Percentiles rank a stretch among this genome's conserved stretches.
These are phyloP conservation scores for Oopsacas minuta DNA, from an alignment of 37 sponge, comb jelly and placozoan genomes.

Conservation along the genomic window DNA sequence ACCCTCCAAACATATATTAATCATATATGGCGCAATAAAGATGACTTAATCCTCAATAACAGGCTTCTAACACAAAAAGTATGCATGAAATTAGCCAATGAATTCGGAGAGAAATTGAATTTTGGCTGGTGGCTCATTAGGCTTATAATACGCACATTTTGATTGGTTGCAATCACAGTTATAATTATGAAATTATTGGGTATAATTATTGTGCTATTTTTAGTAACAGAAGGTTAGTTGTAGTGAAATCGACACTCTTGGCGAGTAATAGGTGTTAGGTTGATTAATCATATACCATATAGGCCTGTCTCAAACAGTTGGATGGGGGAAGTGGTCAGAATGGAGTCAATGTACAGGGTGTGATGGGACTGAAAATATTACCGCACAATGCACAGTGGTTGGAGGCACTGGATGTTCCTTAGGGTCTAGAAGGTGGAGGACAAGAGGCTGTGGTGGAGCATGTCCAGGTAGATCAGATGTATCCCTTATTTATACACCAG, in stretches of 20 bases:
- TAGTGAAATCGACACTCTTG: background rate
- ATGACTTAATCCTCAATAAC: no score
- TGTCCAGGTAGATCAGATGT: background rate
- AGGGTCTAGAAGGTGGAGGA: background rate
- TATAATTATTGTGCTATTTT: background rate
- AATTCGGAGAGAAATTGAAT: background rate
- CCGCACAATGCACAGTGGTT: background rate
- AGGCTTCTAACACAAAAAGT: no score
- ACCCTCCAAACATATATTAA: no score
- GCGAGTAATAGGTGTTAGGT: background rate
- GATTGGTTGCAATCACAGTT: background rate
- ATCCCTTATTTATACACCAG: no score
- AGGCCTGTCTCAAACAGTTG: no score
- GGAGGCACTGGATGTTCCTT: background rate
- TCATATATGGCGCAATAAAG: no score
- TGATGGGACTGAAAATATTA: background rate
- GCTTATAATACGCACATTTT: background rate
- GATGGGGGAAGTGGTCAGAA: background rate
- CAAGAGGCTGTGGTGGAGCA: background rate
- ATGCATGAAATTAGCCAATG: background rate
- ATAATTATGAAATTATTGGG: background rate
- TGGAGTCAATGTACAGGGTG: background rate
- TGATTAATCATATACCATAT: no score
- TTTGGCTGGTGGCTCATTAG: background rate
- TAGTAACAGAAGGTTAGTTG: background rate